Percentiles rank a stretch among this genome's conserved stretches.
Conservation (phyloP, 2,113 vertebrate species). For the Zosterops hypoxanthus region DNA sequence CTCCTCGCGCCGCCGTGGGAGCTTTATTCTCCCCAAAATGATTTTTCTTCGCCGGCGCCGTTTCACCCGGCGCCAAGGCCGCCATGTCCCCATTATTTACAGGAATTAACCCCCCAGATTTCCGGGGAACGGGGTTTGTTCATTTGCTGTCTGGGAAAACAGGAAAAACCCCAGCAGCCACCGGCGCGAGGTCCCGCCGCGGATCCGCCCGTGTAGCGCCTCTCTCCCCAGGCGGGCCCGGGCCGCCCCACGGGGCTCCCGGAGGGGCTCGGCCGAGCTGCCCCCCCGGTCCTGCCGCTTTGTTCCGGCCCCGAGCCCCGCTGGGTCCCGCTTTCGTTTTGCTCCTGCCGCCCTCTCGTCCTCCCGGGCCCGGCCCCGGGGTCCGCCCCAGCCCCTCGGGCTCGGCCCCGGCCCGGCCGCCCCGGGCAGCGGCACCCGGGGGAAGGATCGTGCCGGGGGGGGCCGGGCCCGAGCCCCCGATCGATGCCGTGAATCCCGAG, state of each 20-base stretch:
- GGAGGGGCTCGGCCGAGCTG: background rate
- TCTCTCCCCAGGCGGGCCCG: background rate
- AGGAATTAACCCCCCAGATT: background rate
- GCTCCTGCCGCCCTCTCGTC: background rate
- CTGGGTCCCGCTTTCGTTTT: conserved; percentile 1
- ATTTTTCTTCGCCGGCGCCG: background rate
- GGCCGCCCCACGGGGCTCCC: background rate
- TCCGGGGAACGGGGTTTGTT: background rate
- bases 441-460: background rate
- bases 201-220: background rate
- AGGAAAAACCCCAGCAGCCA: rapidly evolving
- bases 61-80: background rate
- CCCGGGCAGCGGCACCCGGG: background rate
- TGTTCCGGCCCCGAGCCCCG: background rate
- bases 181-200: rapidly evolving
- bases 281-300: background rate
- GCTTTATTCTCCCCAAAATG: background rate
- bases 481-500: background rate
- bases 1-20: background rate
- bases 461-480: background rate
- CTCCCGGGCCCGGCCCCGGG: background rate
- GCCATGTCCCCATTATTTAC: background rate
- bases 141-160: background rate
- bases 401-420: background rate
- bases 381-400: background rate